Conservation (phyloP, 1,140 invertebrate genomes). For the Lasioglossum baleicum region DNA sequence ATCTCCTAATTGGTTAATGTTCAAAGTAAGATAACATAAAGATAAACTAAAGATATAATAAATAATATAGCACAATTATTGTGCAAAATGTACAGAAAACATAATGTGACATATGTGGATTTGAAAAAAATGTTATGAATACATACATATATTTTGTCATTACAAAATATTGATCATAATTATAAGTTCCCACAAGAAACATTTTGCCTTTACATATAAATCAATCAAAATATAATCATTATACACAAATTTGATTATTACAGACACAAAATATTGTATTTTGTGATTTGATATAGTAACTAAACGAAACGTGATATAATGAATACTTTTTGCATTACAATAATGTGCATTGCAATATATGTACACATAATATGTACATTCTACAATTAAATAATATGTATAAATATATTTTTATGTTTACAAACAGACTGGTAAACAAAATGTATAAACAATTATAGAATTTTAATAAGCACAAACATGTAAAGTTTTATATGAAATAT, state of each 20-base stretch:
- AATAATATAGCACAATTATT: constrained; percentile 3
- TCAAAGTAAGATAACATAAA: constrained; percentile 22
- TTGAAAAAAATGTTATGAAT: constrained; percentile 32
- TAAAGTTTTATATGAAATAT: constrained; percentile 47
- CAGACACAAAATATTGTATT: constrained; percentile 34
- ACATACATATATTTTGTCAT: constrained; percentile 46
- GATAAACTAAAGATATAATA: too few relatives aligned
- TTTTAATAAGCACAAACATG: constrained; percentile 26
- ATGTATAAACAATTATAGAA: constrained; percentile 14
- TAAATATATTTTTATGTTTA: constrained; percentile 63
- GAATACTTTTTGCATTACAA: too few relatives aligned
- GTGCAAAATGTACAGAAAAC: constrained; percentile 28
- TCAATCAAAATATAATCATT: constrained; percentile 44
- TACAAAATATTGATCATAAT: constrained; percentile 12
- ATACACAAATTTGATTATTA: constrained; percentile 11
- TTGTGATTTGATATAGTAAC: constrained; percentile 23
- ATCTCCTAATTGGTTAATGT: not conserved
- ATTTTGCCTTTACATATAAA: constrained; percentile 38
- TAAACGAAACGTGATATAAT: constrained; percentile 25
- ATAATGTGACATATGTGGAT: constrained; percentile 29
- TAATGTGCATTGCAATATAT: constrained; percentile 27
- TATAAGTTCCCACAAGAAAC: constrained; percentile 14
- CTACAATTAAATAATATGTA: constrained; percentile 46
- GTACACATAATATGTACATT: constrained; percentile 38
- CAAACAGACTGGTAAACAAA: constrained; percentile 46